Evolutionary conservation across 2,797 vertebrate genomes (phyloP), one percentile per base, ranked within the genome.

Genomic region (Artibeus jamaicensis): DNA sequence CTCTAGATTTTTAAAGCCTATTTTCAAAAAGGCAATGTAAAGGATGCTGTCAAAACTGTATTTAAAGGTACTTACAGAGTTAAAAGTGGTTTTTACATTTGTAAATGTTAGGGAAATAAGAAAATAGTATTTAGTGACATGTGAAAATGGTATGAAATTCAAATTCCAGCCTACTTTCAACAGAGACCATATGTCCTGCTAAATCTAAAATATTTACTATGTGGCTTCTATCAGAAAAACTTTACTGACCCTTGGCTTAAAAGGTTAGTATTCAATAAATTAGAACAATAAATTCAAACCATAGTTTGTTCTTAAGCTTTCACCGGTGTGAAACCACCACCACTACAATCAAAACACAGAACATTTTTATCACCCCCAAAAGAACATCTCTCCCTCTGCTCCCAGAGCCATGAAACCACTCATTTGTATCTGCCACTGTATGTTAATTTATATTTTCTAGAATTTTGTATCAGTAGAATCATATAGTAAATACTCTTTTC

Each of bases 11-110:
- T 96, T 73, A 78, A 97, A 71, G 18, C 6, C 8, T 83, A 34
- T 62, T 92, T 96, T 92, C 62, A 88, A 53, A 82, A 93, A 50
- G n/a, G 12, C 42, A 48, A 15, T 53, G 82, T 81, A 95, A 90
- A 96, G 19, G 34, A 53, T 89, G 18, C 48, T 90, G 55, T 87
- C 10, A 37, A 79, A 92, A 53, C 9, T 48, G 42, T 24, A 5
- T 94, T 94, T 86, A 53, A 85, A 94, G 84, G 11, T 88, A 26
- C 46, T 91, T 50, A 81, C 0, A 26, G 21, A 32, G 46, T 46
- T 67, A 83, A 50, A n/a, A 29, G 44, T 92, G 50, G 22, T 18
- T 92, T 95, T 70, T 77, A 59, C 42, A 59, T 83, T 59, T 88
- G 48, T 59, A 59, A 76, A 76, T 59, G 12, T 50, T 94, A 32